A percentile compares a stretch with the other conserved stretches of the same genome.
Conservation (phyloP, 1,140 invertebrate genomes). For the Fopius arisanus region DNA sequence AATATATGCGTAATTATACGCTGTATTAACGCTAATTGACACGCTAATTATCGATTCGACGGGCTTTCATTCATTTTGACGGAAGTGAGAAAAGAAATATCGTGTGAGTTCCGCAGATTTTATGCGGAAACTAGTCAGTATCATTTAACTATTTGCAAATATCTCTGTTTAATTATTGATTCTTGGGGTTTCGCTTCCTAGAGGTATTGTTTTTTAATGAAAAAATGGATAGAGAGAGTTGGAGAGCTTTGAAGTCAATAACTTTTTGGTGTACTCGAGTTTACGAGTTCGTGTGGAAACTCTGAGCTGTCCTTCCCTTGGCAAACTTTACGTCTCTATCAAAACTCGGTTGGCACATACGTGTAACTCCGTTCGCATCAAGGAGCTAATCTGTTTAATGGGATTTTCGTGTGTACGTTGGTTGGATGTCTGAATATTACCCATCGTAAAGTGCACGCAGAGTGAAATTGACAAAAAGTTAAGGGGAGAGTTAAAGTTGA, state of each 20-base stretch:
- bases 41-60: constrained; percentile 59
- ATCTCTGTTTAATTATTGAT: no score
- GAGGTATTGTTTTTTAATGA: no score
- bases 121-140: background rate
- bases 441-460: background rate
- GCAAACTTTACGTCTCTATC: constrained; percentile 51
- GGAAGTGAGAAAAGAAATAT: background rate
- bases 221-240: background rate
- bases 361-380: constrained; percentile 44
- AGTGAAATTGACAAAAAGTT: constrained; percentile 9
- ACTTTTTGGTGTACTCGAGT: constrained; percentile 10
- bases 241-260: background rate
- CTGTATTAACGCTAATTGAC: constrained; percentile 59
- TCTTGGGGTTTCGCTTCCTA: no score
- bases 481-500: background rate
- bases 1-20: constrained; percentile 56
- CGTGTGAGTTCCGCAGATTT: constrained; percentile 21
- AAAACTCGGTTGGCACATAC: constrained; percentile 32
- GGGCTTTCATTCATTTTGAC: constrained; percentile 47
- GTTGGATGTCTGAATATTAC: constrained; percentile 33
- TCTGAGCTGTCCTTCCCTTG: constrained; percentile 50
- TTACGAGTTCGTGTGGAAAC: constrained; percentile 37
- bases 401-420: constrained; percentile 47
- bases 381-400: constrained; percentile 52
- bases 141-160: no score